These are phyloP conservation scores for Drosophila biarmipes DNA, from an alignment of 1,140 invertebrate species.

Conservation along the genomic window DNA sequence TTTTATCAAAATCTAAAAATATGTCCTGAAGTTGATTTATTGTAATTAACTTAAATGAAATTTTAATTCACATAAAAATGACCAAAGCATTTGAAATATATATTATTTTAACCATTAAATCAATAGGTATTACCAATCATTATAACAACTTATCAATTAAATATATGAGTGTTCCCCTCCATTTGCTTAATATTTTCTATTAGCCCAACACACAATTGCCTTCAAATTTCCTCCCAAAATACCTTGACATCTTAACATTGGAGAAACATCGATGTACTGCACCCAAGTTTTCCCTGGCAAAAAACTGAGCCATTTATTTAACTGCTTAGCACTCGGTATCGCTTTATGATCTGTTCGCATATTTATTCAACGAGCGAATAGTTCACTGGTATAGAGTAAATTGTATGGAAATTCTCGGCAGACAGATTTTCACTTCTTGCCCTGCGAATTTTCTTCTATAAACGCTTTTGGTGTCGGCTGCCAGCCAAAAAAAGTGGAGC, in stretches of 20 bases:
- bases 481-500: slow-evolving; percentile 31
- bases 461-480: slow-evolving; percentile 36
- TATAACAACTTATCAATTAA: no score
- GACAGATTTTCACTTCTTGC: slow-evolving; percentile 31
- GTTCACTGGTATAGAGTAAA: slow-evolving; percentile 40
- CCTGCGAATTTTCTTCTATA: slow-evolving; percentile 16
- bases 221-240: no score
- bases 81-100: no score
- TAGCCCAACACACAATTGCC: background rate
- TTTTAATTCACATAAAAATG: no score
- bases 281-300: background rate
- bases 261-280: background rate
- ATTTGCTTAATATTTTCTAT: background rate
- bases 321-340: slow-evolving; percentile 18
- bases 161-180: no score
- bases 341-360: slow-evolving; percentile 26
- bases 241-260: background rate
- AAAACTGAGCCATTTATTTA: background rate
- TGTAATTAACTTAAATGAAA: no score
- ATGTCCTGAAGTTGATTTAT: no score
- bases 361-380: slow-evolving; percentile 40
- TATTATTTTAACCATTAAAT: no score
- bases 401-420: slow-evolving; percentile 41
- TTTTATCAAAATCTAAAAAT: no score
- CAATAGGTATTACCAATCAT: no score